Conservation (phyloP, 2,113 vertebrate genomes). For the Eupsittula cactorum region DNA sequence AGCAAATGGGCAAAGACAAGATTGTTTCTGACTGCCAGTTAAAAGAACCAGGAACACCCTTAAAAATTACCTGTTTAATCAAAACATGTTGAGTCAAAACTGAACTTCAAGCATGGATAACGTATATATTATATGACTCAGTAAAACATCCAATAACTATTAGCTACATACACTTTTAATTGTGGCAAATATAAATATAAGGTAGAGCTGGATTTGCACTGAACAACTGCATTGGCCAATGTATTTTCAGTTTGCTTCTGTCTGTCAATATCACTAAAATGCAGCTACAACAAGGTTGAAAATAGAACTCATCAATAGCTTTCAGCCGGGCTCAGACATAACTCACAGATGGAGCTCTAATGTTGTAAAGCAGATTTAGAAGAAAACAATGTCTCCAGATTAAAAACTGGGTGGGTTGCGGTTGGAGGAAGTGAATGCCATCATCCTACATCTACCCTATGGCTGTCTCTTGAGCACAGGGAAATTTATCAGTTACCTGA, state of each 20-base stretch:
- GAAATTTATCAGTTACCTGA: neutral
- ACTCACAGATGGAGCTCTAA: neutral
- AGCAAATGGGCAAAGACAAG: neutral
- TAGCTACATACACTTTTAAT: neutral
- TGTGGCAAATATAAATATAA: neutral
- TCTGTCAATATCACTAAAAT: neutral
- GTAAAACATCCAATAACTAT: neutral
- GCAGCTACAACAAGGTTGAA: neutral
- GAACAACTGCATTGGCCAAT: neutral
- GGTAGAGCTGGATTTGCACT: neutral
- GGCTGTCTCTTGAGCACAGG: neutral
- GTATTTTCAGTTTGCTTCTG: neutral
- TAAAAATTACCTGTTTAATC: neutral
- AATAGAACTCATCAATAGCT: neutral
- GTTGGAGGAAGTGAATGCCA: neutral
- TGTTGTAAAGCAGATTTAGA: neutral
- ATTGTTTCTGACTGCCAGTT: neutral
- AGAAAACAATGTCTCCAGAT: neutral
- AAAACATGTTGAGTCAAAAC: neutral
- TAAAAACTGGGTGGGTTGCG: fast-evolving
- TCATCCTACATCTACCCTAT: neutral
- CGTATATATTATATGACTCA: neutral
- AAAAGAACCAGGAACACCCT: neutral
- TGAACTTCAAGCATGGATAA: neutral
- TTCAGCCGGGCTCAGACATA: neutral